Base-by-base conservation (phyloP, 2,888 invertebrate genomes). In the Drosophila nigritarsus region DNA sequence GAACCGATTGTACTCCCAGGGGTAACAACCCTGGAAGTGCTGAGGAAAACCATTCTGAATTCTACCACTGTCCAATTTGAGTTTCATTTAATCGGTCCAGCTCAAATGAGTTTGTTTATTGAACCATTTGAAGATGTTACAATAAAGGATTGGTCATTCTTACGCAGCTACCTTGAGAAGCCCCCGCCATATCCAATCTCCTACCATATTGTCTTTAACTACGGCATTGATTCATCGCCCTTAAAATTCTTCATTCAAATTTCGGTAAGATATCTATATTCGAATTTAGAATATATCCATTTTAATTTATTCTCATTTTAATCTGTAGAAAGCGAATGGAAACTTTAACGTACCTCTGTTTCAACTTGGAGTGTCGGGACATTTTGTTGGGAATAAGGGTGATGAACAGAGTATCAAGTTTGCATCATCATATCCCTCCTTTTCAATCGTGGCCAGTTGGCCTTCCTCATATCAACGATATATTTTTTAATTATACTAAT, bases 391-490 rank as follows among this genome's bases (percentile, higher is more conserved):
- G n/a, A 91, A 92, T 67, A 75, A 83, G 2, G 92, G 93, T 67
- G 94, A 94, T 29, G 84, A 88, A 2, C 90, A 92, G 49, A 94
- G 93, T 77, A 72, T 91, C 50, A 76, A 91, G 18, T 93, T 94
- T 65, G 79, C 94, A 45, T 79, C 90, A 6, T 89, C 92, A 66
- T 94, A 94, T 82, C 95, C 95, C 0, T 78, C 92, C 5, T 94
- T 94, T 93, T 90, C 94, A 0, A 78, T 91, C 92, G 7, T 93
- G 92, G 75, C 77, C n/a, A 92, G 94, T 42, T 94, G 94, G 94
- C 91, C 94, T 18, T 93, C 94, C 49, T 91, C 92, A 27, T 94
- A 94, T 79, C 92, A 93, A 73, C 80, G 91, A 68, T 91, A 89
- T 67, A 82, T 90, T 32, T 89, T 84, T 78, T 91, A 90, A 49